phyloP scores from a whole-genome alignment of 92 coral and sea anemone genomes.

The Desmophyllum pertusum region DNA sequence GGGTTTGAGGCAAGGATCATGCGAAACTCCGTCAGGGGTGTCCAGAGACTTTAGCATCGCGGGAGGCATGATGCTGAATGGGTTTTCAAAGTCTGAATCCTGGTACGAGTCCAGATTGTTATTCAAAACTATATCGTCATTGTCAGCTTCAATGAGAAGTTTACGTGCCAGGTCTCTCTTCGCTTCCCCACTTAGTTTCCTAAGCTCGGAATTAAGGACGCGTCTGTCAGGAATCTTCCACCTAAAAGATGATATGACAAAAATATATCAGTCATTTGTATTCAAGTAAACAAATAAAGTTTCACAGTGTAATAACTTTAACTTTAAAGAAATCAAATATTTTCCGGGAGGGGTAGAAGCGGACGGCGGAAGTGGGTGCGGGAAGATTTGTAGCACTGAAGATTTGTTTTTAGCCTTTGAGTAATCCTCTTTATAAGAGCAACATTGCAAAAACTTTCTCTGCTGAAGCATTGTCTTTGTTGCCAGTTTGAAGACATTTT shows the following conservation, averaged over 20 bases:
- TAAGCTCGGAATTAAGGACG: slow-evolving; percentile 37
- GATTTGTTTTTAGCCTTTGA: too few species aligned
- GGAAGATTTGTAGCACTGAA: too few species aligned
- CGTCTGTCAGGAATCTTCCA: slow-evolving; percentile 34
- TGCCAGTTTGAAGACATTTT: too few species aligned
- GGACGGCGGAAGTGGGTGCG: too few species aligned
- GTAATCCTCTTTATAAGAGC: too few species aligned
- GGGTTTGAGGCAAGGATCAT: slow-evolving; percentile 54
- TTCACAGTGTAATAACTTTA: too few species aligned
- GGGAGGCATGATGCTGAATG: slow-evolving; percentile 65
- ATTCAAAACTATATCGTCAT: background rate
- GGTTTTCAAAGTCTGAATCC: slow-evolving; percentile 62
- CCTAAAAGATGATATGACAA: slow-evolving; percentile 7
- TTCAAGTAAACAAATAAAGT: background rate
- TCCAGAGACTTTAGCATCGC: slow-evolving; percentile 40
- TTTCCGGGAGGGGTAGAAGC: too few species aligned
- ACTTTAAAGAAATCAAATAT: too few species aligned
- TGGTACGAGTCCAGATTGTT: slow-evolving; percentile 22
- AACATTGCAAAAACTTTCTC: too few species aligned
- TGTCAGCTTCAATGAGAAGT: slow-evolving; percentile 53
- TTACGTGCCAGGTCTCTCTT: slow-evolving; percentile 46
- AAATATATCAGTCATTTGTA: too few species aligned
- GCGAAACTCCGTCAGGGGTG: slow-evolving; percentile 38
- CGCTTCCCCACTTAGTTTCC: slow-evolving; percentile 53
- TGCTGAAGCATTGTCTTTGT: too few species aligned